Evolutionary conservation across 1,140 invertebrate species (phyloP), one percentile per base, ranked within the genome.

Genomic region (Anoplophora glabripennis): DNA sequence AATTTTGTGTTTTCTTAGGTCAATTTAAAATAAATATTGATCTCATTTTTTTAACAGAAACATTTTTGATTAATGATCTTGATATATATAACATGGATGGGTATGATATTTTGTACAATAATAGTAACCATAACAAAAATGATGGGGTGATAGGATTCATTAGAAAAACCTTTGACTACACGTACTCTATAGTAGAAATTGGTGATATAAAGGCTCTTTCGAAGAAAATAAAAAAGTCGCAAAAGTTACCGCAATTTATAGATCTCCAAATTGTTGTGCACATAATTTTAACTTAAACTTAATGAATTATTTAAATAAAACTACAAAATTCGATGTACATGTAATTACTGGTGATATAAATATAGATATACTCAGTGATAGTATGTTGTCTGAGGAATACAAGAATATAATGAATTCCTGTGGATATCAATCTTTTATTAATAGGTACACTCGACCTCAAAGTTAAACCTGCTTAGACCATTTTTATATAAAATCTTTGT

Each of bases 291-390:
- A 48, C 33, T 11, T 28, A 7, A 8, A 17, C 18, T 34, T 48
- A 11, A 48, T 9, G n/a, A 17, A 17, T 28, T 48, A 28, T 28
- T 18, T 48, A 3, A n/a, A 48, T n/a, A 11, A 44, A 48, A 48
- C 46, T 12, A 48, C 28, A 48, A 48, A 11, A 34, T 28, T 15
- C 4, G n/a, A 45, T 11, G 12, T 48, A 12, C 5, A 48, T 28
- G 10, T 48, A 1, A 21, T 48, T 48, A 28, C 33, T 17, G 46
- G 46, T 18, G 46, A 48, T 48, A 48, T 48, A 17, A 48, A 48
- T 34, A 48, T 48, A 21, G 28, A 48, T 34, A 48, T 48, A 4
- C 33, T 48, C 9, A 28, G 28, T n/a, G 14, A 48, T 34, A 48
- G 12, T 9, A 28, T 28, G 7, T 18, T 28, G 4, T 3, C 10